Evolutionary conservation across 1,140 invertebrate species (phyloP).

Genomic region (Cephus cinctus): DNA sequence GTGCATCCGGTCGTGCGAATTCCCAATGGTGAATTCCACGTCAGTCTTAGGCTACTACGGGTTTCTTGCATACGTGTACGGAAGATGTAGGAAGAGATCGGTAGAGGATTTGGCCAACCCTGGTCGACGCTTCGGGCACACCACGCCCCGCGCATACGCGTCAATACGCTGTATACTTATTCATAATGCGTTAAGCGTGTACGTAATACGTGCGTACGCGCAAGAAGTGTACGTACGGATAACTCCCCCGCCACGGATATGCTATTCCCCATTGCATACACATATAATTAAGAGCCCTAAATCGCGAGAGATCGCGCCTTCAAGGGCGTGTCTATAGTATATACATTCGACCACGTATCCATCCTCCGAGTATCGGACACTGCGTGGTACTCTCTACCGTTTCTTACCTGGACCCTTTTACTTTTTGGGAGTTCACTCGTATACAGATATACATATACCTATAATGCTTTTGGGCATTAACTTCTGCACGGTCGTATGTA

Average conservation of each 20-base stretch:
- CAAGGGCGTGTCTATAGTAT: constrained; percentile 32
- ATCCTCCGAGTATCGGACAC: constrained; percentile 30
- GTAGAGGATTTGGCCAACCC: constrained; percentile 25
- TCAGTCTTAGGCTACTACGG: too few relatives aligned
- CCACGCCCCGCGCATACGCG: constrained; percentile 36
- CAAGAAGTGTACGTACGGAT: neutral
- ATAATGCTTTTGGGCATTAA: too few relatives aligned
- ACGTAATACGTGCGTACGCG: constrained; percentile 13
- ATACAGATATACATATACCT: too few relatives aligned
- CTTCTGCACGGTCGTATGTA: too few relatives aligned
- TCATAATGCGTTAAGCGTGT: constrained; percentile 34
- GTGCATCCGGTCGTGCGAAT: too few relatives aligned
- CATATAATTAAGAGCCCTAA: constrained; percentile 49
- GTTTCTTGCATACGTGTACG: too few relatives aligned
- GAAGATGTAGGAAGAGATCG: constrained; percentile 4
- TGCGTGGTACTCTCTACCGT: constrained; percentile 1
- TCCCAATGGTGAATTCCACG: too few relatives aligned
- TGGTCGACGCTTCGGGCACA: constrained; percentile 32
- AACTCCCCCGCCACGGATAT: constrained; percentile 30
- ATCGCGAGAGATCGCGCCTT: constrained; percentile 43
- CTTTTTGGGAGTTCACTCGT: too few relatives aligned
- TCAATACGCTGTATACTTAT: constrained; percentile 42
- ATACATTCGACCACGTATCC: constrained; percentile 33
- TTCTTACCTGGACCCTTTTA: too few relatives aligned
- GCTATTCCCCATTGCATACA: constrained; percentile 30